Percentiles rank a stretch among this genome's conserved stretches.
Evolutionary conservation across 2,113 vertebrate species (phyloP).

Genomic region (Sapayoa aenigma): DNA sequence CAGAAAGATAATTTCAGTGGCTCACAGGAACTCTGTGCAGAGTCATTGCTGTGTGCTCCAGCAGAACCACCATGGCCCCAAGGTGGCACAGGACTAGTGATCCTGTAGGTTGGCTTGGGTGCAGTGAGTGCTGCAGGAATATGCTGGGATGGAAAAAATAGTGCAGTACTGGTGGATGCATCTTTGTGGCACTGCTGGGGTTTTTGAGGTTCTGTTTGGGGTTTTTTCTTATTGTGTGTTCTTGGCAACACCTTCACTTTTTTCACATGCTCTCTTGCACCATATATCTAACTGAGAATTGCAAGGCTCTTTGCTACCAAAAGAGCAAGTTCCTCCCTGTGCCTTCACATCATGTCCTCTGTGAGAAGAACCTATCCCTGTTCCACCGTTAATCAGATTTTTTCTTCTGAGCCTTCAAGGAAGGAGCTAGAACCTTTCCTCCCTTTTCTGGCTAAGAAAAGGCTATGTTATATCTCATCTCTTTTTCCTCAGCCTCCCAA

Average conservation of each 20-base stretch:
- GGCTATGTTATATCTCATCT: neutral
- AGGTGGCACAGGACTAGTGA: accelerated
- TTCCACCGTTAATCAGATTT: neutral
- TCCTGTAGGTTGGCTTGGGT: neutral
- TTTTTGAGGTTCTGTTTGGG: neutral
- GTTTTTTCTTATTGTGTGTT: neutral
- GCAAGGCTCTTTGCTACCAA: neutral
- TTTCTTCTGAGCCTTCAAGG: neutral
- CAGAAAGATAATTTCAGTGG: neutral
- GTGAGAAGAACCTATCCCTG: neutral
- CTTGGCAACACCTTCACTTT: neutral
- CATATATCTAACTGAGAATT: neutral
- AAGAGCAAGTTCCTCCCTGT: neutral
- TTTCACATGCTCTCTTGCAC: neutral
- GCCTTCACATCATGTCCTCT: neutral
- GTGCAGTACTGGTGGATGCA: accelerated
- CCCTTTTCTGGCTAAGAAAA: neutral
- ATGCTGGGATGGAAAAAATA: neutral
- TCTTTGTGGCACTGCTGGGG: neutral
- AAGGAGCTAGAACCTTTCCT: neutral
- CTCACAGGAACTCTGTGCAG: neutral
- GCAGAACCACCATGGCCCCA: neutral
- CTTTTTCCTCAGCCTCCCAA: neutral
- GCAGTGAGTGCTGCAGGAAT: neutral
- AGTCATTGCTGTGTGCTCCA: neutral